Conservation (phyloP, 2,888 invertebrate genomes). For the Conchocele bisecta region DNA sequence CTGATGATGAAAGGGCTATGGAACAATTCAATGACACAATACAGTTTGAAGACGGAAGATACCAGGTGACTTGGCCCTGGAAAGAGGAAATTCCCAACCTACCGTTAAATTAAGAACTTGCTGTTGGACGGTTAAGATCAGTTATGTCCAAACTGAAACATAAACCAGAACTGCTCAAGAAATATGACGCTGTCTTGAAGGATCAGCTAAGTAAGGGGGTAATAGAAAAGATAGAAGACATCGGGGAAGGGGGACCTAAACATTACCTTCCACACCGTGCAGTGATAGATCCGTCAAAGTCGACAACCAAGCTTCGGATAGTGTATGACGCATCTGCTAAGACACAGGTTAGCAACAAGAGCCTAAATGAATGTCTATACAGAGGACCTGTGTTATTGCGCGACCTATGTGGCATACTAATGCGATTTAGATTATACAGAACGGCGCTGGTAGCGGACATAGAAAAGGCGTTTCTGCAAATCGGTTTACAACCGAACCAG, state of each 20-base stretch:
- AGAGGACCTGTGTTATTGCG: constrained; percentile 7
- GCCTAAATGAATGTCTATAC: constrained; percentile 23
- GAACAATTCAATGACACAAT: constrained; percentile 17
- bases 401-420: constrained; percentile 10
- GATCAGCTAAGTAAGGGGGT: constrained; percentile 26
- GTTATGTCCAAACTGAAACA: neutral
- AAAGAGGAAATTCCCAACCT: constrained; percentile 6
- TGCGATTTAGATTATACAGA: constrained; percentile 16
- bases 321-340: constrained; percentile 20
- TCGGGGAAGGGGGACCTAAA: neutral
- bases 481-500: constrained; percentile 7
- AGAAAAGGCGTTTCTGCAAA: constrained; percentile 10
- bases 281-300: constrained; percentile 6
- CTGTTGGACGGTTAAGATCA: constrained; percentile 24
- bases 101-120: constrained; percentile 22
- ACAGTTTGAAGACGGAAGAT: constrained; percentile 20
- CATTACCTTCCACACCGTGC: constrained; percentile 27
- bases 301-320: constrained; percentile 9
- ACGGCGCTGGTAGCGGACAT: constrained; percentile 12
- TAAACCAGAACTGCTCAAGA: constrained; percentile 25
- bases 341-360: neutral
- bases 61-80: constrained; percentile 38
- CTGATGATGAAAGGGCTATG: constrained; percentile 16
- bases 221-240: constrained; percentile 13
- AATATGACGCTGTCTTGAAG: constrained; percentile 19